These are phyloP conservation scores for Sebastes ruberrimus DNA, from an alignment of 2,797 vertebrate species.

Conservation along the genomic window DNA sequence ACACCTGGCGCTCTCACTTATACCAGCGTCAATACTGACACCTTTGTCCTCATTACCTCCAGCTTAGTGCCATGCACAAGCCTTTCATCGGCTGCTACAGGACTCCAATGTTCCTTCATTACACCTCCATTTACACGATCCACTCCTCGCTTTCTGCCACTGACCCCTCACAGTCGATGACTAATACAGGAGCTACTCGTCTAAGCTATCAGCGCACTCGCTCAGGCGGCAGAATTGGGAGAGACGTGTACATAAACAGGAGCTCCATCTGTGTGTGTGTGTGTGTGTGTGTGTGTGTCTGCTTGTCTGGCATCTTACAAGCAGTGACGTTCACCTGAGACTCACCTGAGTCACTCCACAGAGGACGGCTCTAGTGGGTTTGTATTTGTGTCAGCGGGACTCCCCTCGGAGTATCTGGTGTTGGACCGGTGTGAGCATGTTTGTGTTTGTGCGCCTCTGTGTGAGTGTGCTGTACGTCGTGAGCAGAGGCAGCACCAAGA, in stretches of 20 bases:
- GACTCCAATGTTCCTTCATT: conserved; percentile 52
- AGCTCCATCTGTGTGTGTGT: neutral
- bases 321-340: conserved; percentile 61
- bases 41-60: conserved; percentile 74
- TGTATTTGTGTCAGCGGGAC: conserved; percentile 73
- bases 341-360: conserved; percentile 67
- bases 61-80: conserved; percentile 58
- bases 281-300: neutral
- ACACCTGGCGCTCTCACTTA: conserved; percentile 62
- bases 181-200: conserved; percentile 31
- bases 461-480: conserved; percentile 55
- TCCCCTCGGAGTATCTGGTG: conserved; percentile 63
- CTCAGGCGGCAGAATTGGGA: conserved; percentile 49
- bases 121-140: conserved; percentile 34
- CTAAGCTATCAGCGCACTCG: conserved; percentile 20
- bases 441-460: conserved; percentile 53
- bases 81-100: conserved; percentile 45
- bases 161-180: conserved; percentile 34
- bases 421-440: conserved; percentile 67
- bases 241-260: conserved; percentile 52
- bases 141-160: conserved; percentile 30
- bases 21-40: conserved; percentile 65
- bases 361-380: conserved; percentile 61
- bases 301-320: conserved; percentile 39
- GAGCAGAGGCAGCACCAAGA: conserved; percentile 65